Base-by-base conservation (phyloP, 1,140 invertebrate species). In the Temnothorax nylanderi region DNA sequence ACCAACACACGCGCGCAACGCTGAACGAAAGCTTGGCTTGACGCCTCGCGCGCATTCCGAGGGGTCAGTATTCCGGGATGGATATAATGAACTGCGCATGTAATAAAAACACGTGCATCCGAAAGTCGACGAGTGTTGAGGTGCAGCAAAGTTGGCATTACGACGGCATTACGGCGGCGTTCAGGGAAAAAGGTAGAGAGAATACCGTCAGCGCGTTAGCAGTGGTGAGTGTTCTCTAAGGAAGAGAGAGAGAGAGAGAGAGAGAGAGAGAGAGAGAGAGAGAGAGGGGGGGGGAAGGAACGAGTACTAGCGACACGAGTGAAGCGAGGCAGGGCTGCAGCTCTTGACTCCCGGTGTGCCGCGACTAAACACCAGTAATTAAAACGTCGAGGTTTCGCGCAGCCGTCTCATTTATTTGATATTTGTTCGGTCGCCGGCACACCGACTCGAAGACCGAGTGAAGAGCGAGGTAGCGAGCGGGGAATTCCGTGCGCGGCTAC, bases 291-390 rank as follows among this genome's bases (percentile, higher is more conserved):
- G n/a, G n/a, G 37, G 37, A 49, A n/a, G 21, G 26, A 51, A 41
- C n/a, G 37, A n/a, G 37, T 6, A 67, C n/a, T 37, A n/a, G 34
- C 80, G 80, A 87, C 51, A 41, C 56, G 82, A 51, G 32, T 32
- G 44, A 32, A 26, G 34, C 32, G 65, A 71, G 11, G 84, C 41
- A 41, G 10, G 3, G 37, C 41, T 32, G 34, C 21, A 32, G 47
- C 86, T 85, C 87, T 75, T 82, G 76, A 81, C 85, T 87, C 34
- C 62, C 54, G 65, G 65, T 49, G 41, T 34, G 69, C 54, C 75
- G 81, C 54, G 58, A 80, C 89, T 91, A 91, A 91, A 91, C 87
- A 90, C 82, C 87, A 90, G 89, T 91, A 91, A 91, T 91, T 91
- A 91, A 90, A 91, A 91, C 89, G 89, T 90, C 89, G 89, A 88